Evolutionary conservation across 2,888 invertebrate species (phyloP).

Genomic region (Biston stratarius): DNA sequence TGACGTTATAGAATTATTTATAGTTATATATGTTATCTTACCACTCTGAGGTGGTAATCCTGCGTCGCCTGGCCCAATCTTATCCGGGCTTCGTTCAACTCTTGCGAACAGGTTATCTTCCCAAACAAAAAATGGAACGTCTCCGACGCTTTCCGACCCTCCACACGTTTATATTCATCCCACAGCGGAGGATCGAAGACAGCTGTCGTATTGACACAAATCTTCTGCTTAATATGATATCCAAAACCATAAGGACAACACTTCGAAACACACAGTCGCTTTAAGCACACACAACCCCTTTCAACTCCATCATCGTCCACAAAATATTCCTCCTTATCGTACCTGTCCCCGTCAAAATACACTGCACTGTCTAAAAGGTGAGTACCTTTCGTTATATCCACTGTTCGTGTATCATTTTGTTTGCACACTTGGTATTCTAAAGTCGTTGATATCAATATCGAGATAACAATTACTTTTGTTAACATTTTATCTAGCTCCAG

Average conservation of each 20-base stretch:
- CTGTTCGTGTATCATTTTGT: slow-evolving; percentile 41
- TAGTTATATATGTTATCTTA: slow-evolving; percentile 50
- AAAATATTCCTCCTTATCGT: slow-evolving; percentile 57
- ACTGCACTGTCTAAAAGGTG: slow-evolving; percentile 49
- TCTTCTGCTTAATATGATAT: slow-evolving; percentile 44
- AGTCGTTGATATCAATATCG: slow-evolving; percentile 42
- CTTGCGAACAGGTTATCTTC: slow-evolving; percentile 55
- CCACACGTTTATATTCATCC: slow-evolving; percentile 49
- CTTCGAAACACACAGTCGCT: slow-evolving; percentile 60
- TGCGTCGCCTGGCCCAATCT: slow-evolving; percentile 41
- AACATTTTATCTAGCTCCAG: slow-evolving; percentile 38
- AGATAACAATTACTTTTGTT: slow-evolving; percentile 34
- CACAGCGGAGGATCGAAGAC: slow-evolving; percentile 62
- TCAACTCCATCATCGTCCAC: slow-evolving; percentile 48
- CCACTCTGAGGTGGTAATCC: slow-evolving; percentile 54
- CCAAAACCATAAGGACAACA: slow-evolving; percentile 67
- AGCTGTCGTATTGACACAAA: slow-evolving; percentile 51
- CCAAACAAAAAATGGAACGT: slow-evolving; percentile 60
- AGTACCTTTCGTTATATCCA: slow-evolving; percentile 59
- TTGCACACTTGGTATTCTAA: slow-evolving; percentile 50
- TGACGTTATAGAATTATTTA: not conserved
- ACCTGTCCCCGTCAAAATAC: slow-evolving; percentile 52
- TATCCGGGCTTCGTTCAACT: slow-evolving; percentile 44
- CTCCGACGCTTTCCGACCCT: slow-evolving; percentile 50
- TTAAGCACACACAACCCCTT: slow-evolving; percentile 61